Conservation (phyloP, 2,113 vertebrate species). For the Leucoraja erinaceus region DNA sequence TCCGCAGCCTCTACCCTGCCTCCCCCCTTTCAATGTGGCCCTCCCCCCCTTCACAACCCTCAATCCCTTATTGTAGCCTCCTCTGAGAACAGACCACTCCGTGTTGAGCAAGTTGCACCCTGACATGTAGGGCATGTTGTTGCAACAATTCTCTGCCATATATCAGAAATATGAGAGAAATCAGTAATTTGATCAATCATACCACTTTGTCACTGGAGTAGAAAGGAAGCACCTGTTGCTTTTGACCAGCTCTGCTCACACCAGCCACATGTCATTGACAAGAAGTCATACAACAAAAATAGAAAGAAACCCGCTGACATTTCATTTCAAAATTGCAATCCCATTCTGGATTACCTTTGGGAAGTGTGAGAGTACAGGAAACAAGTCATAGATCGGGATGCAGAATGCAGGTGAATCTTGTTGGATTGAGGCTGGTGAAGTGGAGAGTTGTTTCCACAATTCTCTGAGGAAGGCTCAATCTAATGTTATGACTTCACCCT, state of each 20-base stretch:
- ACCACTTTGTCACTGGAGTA: neutral
- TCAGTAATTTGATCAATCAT: neutral
- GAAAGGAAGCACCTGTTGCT: constrained; percentile 11
- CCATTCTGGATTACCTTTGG: neutral
- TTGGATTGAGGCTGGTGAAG: neutral
- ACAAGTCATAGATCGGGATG: neutral
- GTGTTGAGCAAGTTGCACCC: neutral
- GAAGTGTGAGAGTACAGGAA: neutral
- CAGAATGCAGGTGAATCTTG: neutral
- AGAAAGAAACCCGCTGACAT: neutral
- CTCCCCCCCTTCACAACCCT: neutral
- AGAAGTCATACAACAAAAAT: neutral
- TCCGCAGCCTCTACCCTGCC: neutral
- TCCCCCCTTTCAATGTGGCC: neutral
- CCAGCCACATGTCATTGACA: neutral
- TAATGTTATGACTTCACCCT: neutral
- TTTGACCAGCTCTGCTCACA: neutral
- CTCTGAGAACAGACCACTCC: neutral
- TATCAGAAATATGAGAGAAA: neutral
- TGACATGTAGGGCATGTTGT: neutral
- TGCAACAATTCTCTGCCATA: neutral
- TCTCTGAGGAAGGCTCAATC: neutral
- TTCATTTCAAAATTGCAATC: neutral
- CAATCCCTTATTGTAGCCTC: neutral
- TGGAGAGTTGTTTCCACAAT: neutral